These are phyloP conservation scores for Tetragonisca angustula DNA, from an alignment of 2,888 invertebrate genomes.

Conservation along the genomic window DNA sequence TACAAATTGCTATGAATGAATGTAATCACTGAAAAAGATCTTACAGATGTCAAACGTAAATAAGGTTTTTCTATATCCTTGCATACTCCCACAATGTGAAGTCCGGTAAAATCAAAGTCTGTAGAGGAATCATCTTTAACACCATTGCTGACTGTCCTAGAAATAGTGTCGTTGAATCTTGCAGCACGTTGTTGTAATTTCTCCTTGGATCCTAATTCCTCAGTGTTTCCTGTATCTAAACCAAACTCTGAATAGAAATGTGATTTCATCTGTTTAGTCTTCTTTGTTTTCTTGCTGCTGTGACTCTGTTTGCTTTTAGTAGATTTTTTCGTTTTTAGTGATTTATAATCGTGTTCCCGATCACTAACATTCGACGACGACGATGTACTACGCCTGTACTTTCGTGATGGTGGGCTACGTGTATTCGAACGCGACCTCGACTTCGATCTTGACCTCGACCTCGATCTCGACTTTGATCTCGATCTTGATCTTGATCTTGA, in stretches of 20 bases:
- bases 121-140: conserved; percentile 87
- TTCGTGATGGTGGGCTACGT: conserved; percentile 79
- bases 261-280: conserved; percentile 84
- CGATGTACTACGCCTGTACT: conserved; percentile 81
- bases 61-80: conserved; percentile 98
- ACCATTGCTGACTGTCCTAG: conserved; percentile 85
- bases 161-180: conserved; percentile 89
- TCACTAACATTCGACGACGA: conserved; percentile 80
- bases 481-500: conserved; percentile 80
- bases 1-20: conserved; percentile 7
- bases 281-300: conserved; percentile 86
- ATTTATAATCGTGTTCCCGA: conserved; percentile 80
- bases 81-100: conserved; percentile 97
- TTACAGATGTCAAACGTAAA: conserved; percentile 93
- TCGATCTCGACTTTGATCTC: conserved; percentile 69
- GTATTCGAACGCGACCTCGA: conserved; percentile 83
- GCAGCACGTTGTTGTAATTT: conserved; percentile 95
- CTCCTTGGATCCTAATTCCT: conserved; percentile 90
- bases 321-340: conserved; percentile 77
- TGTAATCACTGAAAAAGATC: neutral
- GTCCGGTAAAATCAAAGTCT: conserved; percentile 93
- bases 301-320: conserved; percentile 78
- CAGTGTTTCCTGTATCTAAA: conserved; percentile 86
- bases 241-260: conserved; percentile 89
- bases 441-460: conserved; percentile 80